Conservation (phyloP, 2,113 vertebrate genomes). For the Podarcis cretensis region DNA sequence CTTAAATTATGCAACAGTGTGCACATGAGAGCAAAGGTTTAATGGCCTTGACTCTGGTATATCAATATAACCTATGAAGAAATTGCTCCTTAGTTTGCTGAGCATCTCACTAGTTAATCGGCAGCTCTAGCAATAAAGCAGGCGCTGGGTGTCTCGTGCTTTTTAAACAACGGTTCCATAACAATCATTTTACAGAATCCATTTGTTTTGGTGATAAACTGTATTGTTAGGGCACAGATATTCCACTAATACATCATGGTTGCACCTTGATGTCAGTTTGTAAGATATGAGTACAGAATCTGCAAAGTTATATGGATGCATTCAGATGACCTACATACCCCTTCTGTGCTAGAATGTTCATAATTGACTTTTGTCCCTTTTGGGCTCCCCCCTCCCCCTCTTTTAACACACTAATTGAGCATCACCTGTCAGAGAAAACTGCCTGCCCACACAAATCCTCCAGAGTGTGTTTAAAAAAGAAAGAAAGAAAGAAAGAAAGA, state of each 20-base stretch:
- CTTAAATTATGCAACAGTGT: accelerated
- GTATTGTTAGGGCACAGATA: not conserved
- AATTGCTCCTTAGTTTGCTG: not conserved
- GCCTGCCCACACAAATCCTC: slow-evolving; percentile 31
- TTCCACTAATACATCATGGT: not conserved
- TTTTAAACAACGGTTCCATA: not conserved
- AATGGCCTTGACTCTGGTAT: not conserved
- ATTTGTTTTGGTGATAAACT: accelerated
- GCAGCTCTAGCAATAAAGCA: accelerated
- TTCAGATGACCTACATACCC: slow-evolving; percentile 77
- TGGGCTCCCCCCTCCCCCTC: slow-evolving; percentile 47
- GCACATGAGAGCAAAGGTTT: not conserved
- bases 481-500: not conserved
- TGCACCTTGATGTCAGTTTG: not conserved
- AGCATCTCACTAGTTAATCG: not conserved
- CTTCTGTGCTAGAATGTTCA: slow-evolving; percentile 45
- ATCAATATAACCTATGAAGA: not conserved
- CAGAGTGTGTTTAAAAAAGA: not conserved
- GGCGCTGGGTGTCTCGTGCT: accelerated
- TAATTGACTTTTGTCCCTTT: slow-evolving; percentile 79
- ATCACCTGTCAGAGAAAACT: slow-evolving; percentile 68
- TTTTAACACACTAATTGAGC: slow-evolving; percentile 69
- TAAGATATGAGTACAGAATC: slow-evolving; percentile 35
- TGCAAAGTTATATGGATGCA: slow-evolving; percentile 49
- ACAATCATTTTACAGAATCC: not conserved